Conservation (phyloP, 2,797 vertebrate genomes). For the Acrossocheilus wenchowensis region DNA sequence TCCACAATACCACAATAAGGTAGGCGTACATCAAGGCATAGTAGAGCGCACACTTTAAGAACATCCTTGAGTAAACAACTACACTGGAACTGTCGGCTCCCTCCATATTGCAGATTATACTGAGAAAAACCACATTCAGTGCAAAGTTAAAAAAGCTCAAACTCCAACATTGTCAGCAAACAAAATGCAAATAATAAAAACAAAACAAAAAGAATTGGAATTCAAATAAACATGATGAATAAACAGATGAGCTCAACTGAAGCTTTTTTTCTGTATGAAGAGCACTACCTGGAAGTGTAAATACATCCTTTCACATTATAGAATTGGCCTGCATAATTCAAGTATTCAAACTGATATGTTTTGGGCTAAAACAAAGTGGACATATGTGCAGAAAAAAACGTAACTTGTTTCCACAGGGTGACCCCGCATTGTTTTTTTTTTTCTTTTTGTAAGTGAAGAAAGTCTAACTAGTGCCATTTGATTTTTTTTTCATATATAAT, state of each 20-base stretch:
- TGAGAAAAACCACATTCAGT: slow-evolving; percentile 93
- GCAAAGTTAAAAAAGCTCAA: slow-evolving; percentile 96
- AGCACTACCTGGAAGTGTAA: slow-evolving; percentile 98
- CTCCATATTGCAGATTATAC: slow-evolving; percentile 86
- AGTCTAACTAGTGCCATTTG: slow-evolving; percentile 92
- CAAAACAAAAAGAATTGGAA: slow-evolving; percentile 81
- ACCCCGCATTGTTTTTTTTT: slow-evolving; percentile 75
- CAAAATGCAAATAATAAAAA: slow-evolving; percentile 71
- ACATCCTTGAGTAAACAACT: slow-evolving; percentile 98
- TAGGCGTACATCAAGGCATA: slow-evolving; percentile 95
- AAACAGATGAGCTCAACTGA: slow-evolving; percentile 91
- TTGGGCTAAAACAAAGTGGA: slow-evolving; percentile 99
- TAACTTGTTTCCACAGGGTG: slow-evolving; percentile 95
- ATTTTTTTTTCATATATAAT: slow-evolving; percentile 57
- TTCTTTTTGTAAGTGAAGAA: slow-evolving; percentile 86
- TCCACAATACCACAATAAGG: slow-evolving; percentile 93
- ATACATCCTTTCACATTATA: slow-evolving; percentile 99
- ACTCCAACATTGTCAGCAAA: slow-evolving; percentile 90
- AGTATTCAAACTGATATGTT: slow-evolving; percentile 99
- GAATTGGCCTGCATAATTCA: slow-evolving; percentile 99
- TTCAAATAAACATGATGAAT: slow-evolving; percentile 90
- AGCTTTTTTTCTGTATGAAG: slow-evolving; percentile 86
- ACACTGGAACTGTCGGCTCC: slow-evolving; percentile 91
- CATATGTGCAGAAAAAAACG: slow-evolving; percentile 94
- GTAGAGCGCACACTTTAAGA: slow-evolving; percentile 90